Evolutionary conservation across 2,797 vertebrate genomes (phyloP).

Genomic region (Crocodylus rhombifer): DNA sequence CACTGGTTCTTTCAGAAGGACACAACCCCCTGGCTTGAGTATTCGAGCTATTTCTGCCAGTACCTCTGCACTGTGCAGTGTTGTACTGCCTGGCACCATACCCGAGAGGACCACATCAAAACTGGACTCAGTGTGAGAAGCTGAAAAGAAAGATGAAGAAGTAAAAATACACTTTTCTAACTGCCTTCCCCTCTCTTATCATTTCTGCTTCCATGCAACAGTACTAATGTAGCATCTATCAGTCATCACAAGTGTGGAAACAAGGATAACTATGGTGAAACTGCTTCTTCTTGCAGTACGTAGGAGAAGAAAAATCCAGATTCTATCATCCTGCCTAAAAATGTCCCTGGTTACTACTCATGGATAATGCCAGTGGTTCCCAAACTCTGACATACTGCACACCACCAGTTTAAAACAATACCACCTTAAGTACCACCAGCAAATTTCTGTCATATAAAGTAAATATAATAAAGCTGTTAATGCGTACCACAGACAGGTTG

Average conservation of each 20-base stretch:
- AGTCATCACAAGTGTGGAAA: background rate
- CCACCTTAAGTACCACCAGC: too few relatives aligned
- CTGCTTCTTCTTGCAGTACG: background rate
- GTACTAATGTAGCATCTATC: background rate
- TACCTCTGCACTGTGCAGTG: constrained; percentile 84
- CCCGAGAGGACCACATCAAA: constrained; percentile 90
- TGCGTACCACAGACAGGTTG: too few relatives aligned
- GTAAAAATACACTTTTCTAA: background rate
- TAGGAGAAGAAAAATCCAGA: background rate
- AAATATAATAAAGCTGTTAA: too few relatives aligned
- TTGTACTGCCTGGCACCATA: constrained; percentile 82
- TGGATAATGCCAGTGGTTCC: background rate
- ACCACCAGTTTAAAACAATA: too few relatives aligned
- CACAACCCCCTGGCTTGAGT: constrained; percentile 89
- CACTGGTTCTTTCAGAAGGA: constrained; percentile 89
- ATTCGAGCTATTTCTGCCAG: constrained; percentile 91
- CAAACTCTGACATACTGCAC: too few relatives aligned
- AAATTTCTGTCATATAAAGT: too few relatives aligned
- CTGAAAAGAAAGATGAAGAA: constrained; percentile 73
- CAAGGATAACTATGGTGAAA: accelerated
- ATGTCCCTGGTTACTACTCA: background rate
- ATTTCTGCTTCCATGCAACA: accelerated
- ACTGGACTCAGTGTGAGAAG: constrained; percentile 86
- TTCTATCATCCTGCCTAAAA: accelerated
- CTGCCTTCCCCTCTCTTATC: background rate